phyloP scores from a whole-genome alignment of 2,888 invertebrate genomes.

The Hydrotaea diabolus region DNA sequence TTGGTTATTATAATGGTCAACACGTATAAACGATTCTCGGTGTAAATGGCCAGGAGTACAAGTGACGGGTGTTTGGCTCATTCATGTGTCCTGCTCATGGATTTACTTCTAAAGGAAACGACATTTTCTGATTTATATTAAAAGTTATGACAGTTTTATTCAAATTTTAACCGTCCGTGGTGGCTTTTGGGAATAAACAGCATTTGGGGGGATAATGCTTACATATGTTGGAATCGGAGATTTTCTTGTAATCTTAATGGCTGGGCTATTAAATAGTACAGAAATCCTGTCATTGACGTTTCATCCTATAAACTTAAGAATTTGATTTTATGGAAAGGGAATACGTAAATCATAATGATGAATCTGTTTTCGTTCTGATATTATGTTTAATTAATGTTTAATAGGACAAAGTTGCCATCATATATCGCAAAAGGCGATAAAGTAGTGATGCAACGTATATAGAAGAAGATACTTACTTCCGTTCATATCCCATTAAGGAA shows the following conservation, averaged over 20 bases:
- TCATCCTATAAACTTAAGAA: neutral
- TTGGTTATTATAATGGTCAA: conserved; percentile 57
- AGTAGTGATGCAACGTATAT: no score
- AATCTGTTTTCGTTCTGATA: neutral
- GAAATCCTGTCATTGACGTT: neutral
- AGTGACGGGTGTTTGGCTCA: neutral
- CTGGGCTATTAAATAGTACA: neutral
- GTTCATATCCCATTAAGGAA: no score
- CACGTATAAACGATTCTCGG: conserved; percentile 65
- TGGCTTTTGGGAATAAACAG: conserved; percentile 12
- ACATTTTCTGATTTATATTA: conserved; percentile 47
- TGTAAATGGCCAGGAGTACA: conserved; percentile 4
- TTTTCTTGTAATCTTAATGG: conserved; percentile 13
- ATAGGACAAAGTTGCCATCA: no score
- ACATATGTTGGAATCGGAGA: conserved; percentile 38
- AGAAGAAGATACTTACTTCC: no score
- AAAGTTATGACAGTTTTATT: conserved; percentile 64
- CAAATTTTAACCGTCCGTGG: conserved; percentile 39
- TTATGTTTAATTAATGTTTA: neutral
- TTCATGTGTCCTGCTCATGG: neutral
- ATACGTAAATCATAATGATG: neutral
- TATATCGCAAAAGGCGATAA: no score
- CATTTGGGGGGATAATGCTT: neutral
- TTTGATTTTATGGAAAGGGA: neutral
- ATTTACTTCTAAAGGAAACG: conserved; percentile 38